Evolutionary conservation across 35 echinoderm and acorn worm species (phyloP).

Genomic region (Strongylocentrotus purpuratus): DNA sequence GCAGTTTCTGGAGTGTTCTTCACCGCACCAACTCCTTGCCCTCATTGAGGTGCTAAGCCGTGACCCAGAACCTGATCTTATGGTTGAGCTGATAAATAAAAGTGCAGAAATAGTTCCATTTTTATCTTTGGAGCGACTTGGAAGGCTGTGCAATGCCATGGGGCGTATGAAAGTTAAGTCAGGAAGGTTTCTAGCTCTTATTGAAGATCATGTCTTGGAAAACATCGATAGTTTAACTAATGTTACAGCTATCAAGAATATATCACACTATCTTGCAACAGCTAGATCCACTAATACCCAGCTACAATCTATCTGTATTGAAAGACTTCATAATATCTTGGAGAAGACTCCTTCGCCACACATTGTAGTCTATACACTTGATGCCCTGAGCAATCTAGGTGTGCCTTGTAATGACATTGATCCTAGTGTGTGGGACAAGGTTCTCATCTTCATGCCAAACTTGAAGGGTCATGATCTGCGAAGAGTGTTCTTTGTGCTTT

Average conservation of each 20-base stretch:
- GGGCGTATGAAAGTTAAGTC: constrained; percentile 25
- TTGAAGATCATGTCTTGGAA: constrained; percentile 12
- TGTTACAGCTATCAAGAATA: background rate
- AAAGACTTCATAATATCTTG: constrained; percentile 22
- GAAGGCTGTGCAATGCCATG: constrained; percentile 24
- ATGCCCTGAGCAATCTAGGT: constrained; percentile 50
- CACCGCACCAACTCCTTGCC: constrained; percentile 35
- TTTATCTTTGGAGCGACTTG: constrained; percentile 11
- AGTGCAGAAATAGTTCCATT: background rate
- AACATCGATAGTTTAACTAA: constrained; percentile 5
- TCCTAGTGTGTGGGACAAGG: constrained; percentile 56
- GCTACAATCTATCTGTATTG: constrained; percentile 14
- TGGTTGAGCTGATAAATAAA: background rate
- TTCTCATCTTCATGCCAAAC: constrained; percentile 51
- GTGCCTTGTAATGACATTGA: constrained; percentile 49
- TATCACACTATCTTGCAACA: background rate
- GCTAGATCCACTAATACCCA: background rate
- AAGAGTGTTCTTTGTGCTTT: constrained; percentile 40
- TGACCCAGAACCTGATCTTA: constrained; percentile 8
- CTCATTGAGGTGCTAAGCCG: constrained; percentile 25
- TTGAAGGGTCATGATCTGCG: constrained; percentile 44
- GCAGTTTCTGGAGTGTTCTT: background rate
- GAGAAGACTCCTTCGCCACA: background rate
- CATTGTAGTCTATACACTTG: constrained; percentile 37
- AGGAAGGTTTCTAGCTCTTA: background rate